Evolutionary conservation across 2,888 invertebrate genomes (phyloP).

Genomic region (Eristalis arbustorum): DNA sequence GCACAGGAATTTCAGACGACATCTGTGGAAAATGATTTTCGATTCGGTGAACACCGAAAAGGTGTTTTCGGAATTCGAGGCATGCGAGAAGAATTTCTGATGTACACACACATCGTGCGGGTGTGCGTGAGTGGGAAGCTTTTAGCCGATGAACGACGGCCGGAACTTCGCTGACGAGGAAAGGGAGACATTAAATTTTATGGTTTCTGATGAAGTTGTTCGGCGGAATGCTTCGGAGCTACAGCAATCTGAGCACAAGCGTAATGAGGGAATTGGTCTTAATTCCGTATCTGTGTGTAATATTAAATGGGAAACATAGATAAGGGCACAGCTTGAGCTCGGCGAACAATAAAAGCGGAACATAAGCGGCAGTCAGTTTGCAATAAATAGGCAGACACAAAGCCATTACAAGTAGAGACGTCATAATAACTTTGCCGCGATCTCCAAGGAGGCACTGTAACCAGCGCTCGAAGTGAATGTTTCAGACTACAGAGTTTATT

Average conservation of each 20-base stretch:
- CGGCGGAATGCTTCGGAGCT: conserved; percentile 17
- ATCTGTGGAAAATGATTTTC: conserved; percentile 48
- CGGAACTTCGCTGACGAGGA: background rate
- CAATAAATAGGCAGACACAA: background rate
- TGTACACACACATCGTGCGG: background rate
- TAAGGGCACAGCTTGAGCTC: background rate
- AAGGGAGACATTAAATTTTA: conserved; percentile 47
- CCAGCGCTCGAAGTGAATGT: background rate
- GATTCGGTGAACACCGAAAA: conserved; percentile 54
- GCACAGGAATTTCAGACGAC: conserved; percentile 38
- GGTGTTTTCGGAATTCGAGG: conserved; percentile 51
- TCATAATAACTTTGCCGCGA: background rate
- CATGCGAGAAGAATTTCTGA: conserved; percentile 17
- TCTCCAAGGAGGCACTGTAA: background rate
- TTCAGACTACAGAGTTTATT: background rate
- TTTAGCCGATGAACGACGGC: background rate
- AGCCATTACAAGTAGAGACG: background rate
- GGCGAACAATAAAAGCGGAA: background rate
- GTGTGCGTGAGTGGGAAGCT: background rate
- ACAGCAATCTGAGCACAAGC: conserved; percentile 16
- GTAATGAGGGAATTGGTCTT: conserved; percentile 30
- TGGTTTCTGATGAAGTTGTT: conserved; percentile 35
- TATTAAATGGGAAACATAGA: background rate
- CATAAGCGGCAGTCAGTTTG: background rate
- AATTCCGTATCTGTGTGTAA: background rate